Conservation (phyloP, 2,888 invertebrate genomes). For the Tachina fera region DNA sequence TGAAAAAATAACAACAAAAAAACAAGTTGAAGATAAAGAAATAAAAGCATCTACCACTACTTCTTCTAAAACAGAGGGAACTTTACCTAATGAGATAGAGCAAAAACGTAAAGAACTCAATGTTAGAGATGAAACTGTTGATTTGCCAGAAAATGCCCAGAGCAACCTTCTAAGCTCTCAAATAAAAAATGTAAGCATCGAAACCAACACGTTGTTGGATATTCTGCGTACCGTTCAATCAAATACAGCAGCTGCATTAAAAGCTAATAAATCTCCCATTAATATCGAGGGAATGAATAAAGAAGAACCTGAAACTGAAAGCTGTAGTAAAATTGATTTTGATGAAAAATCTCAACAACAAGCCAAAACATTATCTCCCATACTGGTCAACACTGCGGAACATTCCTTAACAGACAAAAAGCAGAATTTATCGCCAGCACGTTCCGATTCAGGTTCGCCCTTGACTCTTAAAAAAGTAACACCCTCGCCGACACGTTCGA, state of each 20-base stretch:
- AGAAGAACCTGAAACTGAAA: not conserved
- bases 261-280: conserved; percentile 40
- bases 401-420: conserved; percentile 31
- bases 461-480: conserved; percentile 54
- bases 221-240: conserved; percentile 73
- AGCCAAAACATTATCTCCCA: conserved; percentile 3
- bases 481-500: conserved; percentile 63
- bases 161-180: conserved; percentile 43
- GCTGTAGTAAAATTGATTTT: not conserved
- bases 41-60: not conserved
- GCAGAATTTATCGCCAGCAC: conserved; percentile 58
- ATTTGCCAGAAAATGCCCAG: not conserved
- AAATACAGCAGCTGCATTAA: conserved; percentile 69
- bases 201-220: conserved; percentile 73
- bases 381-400: conserved; percentile 3
- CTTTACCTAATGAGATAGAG: not conserved
- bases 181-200: conserved; percentile 71
- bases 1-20: not conserved
- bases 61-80: not conserved
- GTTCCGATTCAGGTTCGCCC: conserved; percentile 62
- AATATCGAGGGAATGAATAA: not conserved
- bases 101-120: not conserved
- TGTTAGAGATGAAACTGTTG: not conserved
- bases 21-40: not conserved
- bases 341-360: not conserved